A percentile compares a stretch with the other conserved stretches of the same genome.
Conservation (phyloP, 1,140 invertebrate genomes). For the Platorchestia sp. region DNA sequence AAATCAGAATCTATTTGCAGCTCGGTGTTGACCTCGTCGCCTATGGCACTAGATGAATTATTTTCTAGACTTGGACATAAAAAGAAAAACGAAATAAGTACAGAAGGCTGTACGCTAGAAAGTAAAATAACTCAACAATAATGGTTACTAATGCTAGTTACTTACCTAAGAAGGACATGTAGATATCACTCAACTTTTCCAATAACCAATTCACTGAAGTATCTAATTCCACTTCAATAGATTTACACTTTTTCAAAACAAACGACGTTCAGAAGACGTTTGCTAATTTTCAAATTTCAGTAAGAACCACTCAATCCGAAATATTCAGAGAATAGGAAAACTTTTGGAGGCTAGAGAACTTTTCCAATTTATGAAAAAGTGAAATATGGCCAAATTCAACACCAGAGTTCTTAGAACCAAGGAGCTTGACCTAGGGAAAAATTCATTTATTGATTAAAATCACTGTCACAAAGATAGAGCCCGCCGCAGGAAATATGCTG, state of each 20-base stretch:
- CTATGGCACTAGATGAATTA: background rate
- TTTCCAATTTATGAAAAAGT: slow-evolving; percentile 11
- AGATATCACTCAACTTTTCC: background rate
- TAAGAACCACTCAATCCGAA: background rate
- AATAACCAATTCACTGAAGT: background rate
- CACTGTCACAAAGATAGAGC: background rate
- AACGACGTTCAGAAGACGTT: background rate
- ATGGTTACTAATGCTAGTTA: background rate
- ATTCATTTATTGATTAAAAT: background rate
- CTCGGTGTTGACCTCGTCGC: background rate
- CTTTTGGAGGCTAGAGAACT: background rate
- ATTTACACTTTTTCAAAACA: background rate
- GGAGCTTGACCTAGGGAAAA: background rate
- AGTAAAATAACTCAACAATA: background rate
- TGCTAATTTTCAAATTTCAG: background rate
- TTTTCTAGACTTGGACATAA: background rate
- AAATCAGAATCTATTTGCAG: background rate
- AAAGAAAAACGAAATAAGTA: background rate
- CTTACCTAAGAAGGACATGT: background rate
- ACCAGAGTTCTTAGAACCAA: background rate
- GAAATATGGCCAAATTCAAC: background rate
- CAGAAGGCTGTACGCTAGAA: background rate
- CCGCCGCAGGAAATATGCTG: background rate
- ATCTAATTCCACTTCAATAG: background rate
- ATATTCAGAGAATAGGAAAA: background rate